Conservation (phyloP, 2,113 vertebrate species). For the Poeciliopsis occidentalis region DNA sequence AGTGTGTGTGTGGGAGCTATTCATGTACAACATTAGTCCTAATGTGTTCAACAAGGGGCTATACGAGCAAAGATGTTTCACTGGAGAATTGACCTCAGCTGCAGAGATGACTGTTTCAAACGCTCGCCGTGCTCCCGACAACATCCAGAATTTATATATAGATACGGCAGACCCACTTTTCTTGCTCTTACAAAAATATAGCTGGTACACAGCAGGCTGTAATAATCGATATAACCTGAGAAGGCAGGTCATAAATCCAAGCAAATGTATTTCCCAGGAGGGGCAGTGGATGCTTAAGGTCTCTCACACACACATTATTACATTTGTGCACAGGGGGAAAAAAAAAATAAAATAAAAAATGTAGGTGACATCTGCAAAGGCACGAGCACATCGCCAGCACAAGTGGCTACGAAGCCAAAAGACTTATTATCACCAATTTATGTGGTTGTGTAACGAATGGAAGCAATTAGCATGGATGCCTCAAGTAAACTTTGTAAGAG, state of each 20-base stretch:
- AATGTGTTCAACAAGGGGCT: conserved; percentile 42
- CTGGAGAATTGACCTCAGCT: conserved; percentile 59
- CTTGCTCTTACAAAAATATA: conserved; percentile 59
- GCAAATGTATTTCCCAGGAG: conserved; percentile 64
- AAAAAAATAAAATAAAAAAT: no score
- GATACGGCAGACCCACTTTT: conserved; percentile 54
- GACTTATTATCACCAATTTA: conserved; percentile 57
- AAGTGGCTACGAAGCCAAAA: conserved; percentile 41
- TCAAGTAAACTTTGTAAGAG: not conserved
- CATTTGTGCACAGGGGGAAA: conserved; percentile 11
- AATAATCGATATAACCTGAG: conserved; percentile 65
- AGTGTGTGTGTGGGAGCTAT: conserved; percentile 3
- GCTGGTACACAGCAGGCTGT: conserved; percentile 35
- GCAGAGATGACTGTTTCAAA: conserved; percentile 51
- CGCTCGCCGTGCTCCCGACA: conserved; percentile 21
- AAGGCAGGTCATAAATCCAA: conserved; percentile 69
- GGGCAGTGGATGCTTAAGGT: conserved; percentile 41
- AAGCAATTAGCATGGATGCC: conserved; percentile 20
- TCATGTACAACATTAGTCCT: conserved; percentile 30
- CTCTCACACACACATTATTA: conserved; percentile 27
- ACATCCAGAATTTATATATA: conserved; percentile 53
- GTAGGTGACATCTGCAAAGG: conserved; percentile 8
- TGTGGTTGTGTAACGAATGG: conserved; percentile 57
- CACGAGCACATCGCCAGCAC: conserved; percentile 22
- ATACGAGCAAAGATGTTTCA: conserved; percentile 37